A percentile compares a stretch with the other conserved stretches of the same genome.
phyloP scores from a whole-genome alignment of 2,888 invertebrate species.

The Panorpa germanica region DNA sequence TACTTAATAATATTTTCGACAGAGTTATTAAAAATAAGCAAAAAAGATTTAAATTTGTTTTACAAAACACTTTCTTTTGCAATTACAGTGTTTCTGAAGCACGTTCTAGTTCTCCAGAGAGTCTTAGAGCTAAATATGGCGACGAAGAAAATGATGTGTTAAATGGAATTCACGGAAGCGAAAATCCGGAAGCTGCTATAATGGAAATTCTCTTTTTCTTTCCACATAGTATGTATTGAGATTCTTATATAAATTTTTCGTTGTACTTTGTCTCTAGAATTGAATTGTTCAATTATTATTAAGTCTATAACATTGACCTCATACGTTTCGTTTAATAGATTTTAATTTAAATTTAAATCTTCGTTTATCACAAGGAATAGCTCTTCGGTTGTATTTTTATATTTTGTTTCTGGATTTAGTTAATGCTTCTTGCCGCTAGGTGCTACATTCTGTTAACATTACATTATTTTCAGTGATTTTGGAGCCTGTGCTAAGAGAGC shows the following conservation, averaged over 20 bases:
- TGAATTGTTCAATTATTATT: too few relatives aligned
- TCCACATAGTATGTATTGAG: slow-evolving; percentile 40
- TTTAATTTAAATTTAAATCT: too few relatives aligned
- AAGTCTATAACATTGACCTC: too few relatives aligned
- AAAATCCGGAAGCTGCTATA: slow-evolving; percentile 37
- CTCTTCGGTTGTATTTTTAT: too few relatives aligned
- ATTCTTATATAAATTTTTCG: too few relatives aligned
- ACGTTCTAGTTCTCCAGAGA: slow-evolving; percentile 49
- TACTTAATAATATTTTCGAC: too few relatives aligned
- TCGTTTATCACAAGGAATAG: too few relatives aligned
- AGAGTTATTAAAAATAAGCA: not conserved
- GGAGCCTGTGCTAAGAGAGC: slow-evolving; percentile 42
- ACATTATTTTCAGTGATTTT: slow-evolving; percentile 46
- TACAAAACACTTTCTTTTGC: not conserved
- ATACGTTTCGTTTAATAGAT: too few relatives aligned
- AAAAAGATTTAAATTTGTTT: not conserved
- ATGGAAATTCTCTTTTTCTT: slow-evolving; percentile 71
- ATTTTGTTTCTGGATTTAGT: too few relatives aligned
- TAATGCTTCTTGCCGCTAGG: slow-evolving; percentile 4
- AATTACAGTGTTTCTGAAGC: slow-evolving; percentile 34
- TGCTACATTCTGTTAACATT: not conserved
- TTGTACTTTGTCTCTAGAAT: too few relatives aligned
- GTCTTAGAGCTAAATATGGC: slow-evolving; percentile 53
- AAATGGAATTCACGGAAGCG: slow-evolving; percentile 62
- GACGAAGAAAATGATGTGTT: slow-evolving; percentile 33